These are phyloP conservation scores for Spinibarbus caldwelli DNA, from an alignment of 2,797 vertebrate species.

Conservation along the genomic window DNA sequence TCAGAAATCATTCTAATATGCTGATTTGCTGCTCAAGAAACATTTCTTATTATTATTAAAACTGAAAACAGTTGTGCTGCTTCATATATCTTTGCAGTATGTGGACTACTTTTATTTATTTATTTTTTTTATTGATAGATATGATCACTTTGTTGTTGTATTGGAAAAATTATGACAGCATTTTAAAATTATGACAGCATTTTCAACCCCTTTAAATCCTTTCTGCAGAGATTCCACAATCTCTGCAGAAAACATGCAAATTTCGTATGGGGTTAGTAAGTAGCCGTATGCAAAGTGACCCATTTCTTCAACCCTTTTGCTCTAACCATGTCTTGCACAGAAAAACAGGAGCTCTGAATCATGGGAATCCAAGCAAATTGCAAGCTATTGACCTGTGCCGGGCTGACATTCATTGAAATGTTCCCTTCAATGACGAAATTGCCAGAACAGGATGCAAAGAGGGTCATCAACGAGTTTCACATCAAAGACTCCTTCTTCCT, in stretches of 20 bases:
- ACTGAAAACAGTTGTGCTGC: not conserved
- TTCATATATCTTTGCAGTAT: no score
- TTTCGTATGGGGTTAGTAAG: not conserved
- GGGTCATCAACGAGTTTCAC: not conserved
- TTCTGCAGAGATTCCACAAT: not conserved
- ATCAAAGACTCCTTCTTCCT: conserved; percentile 20
- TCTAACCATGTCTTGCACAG: not conserved
- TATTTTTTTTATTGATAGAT: no score
- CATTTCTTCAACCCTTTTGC: not conserved
- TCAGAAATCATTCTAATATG: not conserved
- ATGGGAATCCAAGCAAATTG: not conserved
- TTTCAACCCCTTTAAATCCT: not conserved
- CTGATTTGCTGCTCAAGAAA: not conserved
- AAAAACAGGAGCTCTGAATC: not conserved
- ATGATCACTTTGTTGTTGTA: no score
- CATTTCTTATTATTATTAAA: not conserved
- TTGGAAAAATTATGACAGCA: no score
- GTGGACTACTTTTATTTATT: no score
- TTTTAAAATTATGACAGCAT: not conserved
- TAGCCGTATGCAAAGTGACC: not conserved
- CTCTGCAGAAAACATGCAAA: not conserved
- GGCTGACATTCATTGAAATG: not conserved
- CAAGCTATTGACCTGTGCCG: conserved; percentile 9
- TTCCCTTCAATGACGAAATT: not conserved
- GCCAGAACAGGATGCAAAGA: not conserved